Evolutionary conservation across 2,113 vertebrate species (phyloP), one percentile per base, ranked within the genome.

Genomic region (Ptyas mucosa): DNA sequence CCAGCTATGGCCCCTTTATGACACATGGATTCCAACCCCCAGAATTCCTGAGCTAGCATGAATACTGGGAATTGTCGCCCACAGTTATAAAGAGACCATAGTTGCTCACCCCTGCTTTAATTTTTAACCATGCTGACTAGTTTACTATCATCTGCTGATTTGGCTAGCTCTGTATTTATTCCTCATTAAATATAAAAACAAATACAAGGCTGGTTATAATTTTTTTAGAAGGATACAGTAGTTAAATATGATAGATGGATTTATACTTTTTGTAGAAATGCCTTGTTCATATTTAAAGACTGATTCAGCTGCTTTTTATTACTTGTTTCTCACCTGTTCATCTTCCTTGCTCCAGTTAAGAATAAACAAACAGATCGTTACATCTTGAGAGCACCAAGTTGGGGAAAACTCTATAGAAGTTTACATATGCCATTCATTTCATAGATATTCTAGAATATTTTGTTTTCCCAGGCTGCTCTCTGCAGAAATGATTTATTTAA

Each of bases 361-460:
- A 57, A 87, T 87, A 54, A 85, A 46, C 94, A 93, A 94, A 95
- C 24, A 93, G 51, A 21, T 81, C 1, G 2, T 81, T 81, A 43
- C n/a, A 81, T 43, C 34, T 20, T 3, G 75, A 81, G 34, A 43
- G 75, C 75, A 43, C 34, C 75, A 81, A 43, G 34, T 81, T 81
- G 75, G 34, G 75, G 34, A 81, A 81, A 43, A 43, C 18, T 81
- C 3, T 43, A 43, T 81, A 81, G 8, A 81, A 85, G 89, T 95
- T 95, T 94, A 52, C 92, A 64, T 0, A 55, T 92, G 93, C 94
- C 94, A 92, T 46, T 14, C 14, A 81, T 10, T 0, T 92, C 92
- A 90, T 93, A 64, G 20, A 46, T 94, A n/a, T 85, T 95, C 57
- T 91, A 94, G 92, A 91, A 94, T 91, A 24, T 90, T 93, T 94